A percentile compares a stretch with the other conserved stretches of the same genome.
phyloP scores from a whole-genome alignment of 1,140 invertebrate genomes.

The Neodiprion virginianus region DNA sequence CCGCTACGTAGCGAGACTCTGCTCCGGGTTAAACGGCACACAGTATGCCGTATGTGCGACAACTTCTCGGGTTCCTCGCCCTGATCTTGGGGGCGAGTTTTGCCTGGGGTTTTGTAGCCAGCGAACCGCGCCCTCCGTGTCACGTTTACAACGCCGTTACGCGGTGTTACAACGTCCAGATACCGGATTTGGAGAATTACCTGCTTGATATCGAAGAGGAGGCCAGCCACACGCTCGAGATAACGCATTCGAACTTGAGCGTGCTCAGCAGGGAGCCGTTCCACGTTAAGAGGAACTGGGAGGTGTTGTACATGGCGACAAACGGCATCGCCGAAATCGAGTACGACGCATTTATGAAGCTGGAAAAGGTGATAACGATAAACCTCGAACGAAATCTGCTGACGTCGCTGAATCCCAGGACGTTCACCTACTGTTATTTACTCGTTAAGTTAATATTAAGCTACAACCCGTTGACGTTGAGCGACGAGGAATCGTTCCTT shows the following conservation, averaged over 20 bases:
- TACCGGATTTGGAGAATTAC: not conserved
- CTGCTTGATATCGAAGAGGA: not conserved
- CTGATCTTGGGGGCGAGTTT: slow-evolving; percentile 13
- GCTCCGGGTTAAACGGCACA: not conserved
- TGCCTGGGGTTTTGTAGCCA: not conserved
- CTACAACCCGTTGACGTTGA: not conserved
- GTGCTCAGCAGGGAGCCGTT: slow-evolving; percentile 10
- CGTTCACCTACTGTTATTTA: slow-evolving; percentile 10
- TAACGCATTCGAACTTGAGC: slow-evolving; percentile 8
- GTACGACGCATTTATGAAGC: not conserved
- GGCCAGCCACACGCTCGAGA: slow-evolving; percentile 9
- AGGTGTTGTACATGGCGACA: slow-evolving; percentile 2
- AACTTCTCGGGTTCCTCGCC: not conserved
- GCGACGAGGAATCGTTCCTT: slow-evolving; percentile 3
- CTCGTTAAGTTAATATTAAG: slow-evolving; percentile 8
- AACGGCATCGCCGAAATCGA: slow-evolving; percentile 6
- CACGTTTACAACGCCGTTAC: slow-evolving; percentile 11
- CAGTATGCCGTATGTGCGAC: not conserved
- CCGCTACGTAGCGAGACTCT: not conserved
- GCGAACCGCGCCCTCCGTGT: not conserved
- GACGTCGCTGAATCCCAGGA: not conserved
- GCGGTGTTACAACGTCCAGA: slow-evolving; percentile 9
- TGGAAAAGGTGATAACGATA: slow-evolving; percentile 7
- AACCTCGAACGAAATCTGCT: slow-evolving; percentile 3
- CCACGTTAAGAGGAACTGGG: slow-evolving; percentile 8